These are phyloP conservation scores for Gymnothorax javanicus DNA, from an alignment of 2,797 vertebrate species.

Conservation along the genomic window DNA sequence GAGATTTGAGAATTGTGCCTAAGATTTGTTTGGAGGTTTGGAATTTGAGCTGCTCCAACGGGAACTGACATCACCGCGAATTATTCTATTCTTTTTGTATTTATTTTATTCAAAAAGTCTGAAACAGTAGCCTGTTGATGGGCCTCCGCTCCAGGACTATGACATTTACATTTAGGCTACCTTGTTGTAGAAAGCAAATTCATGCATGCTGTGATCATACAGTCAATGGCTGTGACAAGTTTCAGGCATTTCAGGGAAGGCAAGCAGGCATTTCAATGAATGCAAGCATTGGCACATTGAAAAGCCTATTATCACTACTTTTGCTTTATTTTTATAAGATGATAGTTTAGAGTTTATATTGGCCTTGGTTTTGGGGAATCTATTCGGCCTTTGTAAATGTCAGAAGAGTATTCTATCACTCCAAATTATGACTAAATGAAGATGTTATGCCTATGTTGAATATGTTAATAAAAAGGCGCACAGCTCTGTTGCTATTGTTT, in stretches of 20 bases:
- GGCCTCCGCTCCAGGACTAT: not conserved
- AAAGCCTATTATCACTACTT: no score
- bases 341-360: no score
- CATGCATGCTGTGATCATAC: not conserved
- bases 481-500: no score
- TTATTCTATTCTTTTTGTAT: not conserved
- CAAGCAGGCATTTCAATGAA: not conserved
- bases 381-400: no score
- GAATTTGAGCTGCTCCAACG: not conserved
- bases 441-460: no score
- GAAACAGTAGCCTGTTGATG: not conserved
- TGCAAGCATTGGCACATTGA: no score
- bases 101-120: not conserved
- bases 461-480: no score
- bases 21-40: not conserved
- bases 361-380: no score
- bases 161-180: not conserved
- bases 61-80: not conserved
- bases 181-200: not conserved
- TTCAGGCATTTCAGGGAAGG: not conserved
- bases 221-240: not conserved
- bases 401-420: no score
- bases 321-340: no score
- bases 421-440: no score
- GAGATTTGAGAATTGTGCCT: no score